These are phyloP conservation scores for Rhopalosiphum padi DNA, from an alignment of 1,140 invertebrate genomes.

Conservation along the genomic window DNA sequence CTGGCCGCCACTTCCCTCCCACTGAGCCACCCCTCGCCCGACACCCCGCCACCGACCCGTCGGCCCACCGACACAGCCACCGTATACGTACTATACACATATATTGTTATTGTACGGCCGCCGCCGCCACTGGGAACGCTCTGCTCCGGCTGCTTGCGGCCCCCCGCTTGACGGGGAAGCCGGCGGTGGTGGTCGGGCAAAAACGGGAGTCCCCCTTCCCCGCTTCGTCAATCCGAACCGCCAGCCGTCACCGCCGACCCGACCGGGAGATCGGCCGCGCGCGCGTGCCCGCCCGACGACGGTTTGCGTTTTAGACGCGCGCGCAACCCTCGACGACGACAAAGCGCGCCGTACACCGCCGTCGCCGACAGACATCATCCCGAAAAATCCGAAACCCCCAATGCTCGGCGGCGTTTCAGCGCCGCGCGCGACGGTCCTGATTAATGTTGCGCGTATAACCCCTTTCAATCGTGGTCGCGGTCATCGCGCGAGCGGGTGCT, in stretches of 20 bases:
- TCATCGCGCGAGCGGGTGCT: background rate
- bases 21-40: background rate
- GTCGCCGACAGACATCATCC: background rate
- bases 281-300: background rate
- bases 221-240: background rate
- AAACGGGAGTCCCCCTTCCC: background rate
- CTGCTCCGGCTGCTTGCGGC: background rate
- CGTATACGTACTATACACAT: too few species aligned
- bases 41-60: background rate
- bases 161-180: background rate
- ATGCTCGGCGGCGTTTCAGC: background rate
- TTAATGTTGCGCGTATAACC: constrained; percentile 36
- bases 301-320: background rate
- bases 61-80: background rate
- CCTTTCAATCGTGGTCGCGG: background rate
- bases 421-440: background rate
- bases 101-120: constrained; percentile 3
- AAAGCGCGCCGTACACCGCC: background rate
- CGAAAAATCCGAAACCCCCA: background rate
- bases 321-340: background rate
- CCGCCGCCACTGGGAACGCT: constrained; percentile 15
- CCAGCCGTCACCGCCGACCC: background rate
- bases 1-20: background rate
- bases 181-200: background rate
- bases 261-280: constrained; percentile 20